Percentiles rank a stretch among this genome's conserved stretches.
phyloP scores from a whole-genome alignment of 1,140 invertebrate genomes.

The Lordiphosa stackelbergi region DNA sequence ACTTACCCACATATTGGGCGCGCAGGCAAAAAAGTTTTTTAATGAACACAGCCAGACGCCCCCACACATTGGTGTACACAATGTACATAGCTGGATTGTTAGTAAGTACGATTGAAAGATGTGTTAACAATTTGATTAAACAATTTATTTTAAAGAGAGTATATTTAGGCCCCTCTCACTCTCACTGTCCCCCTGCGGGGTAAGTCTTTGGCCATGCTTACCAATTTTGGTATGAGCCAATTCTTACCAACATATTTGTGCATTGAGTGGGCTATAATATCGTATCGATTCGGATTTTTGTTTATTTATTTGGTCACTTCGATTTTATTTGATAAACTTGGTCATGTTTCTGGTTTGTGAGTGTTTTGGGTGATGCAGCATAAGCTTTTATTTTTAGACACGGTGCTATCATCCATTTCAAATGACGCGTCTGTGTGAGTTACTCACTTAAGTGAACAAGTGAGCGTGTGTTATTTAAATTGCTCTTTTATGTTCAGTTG shows the following conservation, averaged over 20 bases:
- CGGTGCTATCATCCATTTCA: conserved; percentile 23
- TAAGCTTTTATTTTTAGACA: conserved; percentile 56
- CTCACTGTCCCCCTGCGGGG: conserved; percentile 5
- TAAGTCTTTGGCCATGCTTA: conserved; percentile 41
- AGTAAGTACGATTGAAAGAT: conserved; percentile 15
- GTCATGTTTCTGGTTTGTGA: not conserved
- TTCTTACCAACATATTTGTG: conserved; percentile 10
- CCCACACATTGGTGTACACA: conserved; percentile 6
- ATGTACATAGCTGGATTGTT: conserved; percentile 2
- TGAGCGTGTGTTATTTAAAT: too few species aligned
- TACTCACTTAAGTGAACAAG: too few species aligned
- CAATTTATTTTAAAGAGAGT: conserved; percentile 42
- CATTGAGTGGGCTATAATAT: conserved; percentile 5
- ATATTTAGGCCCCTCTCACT: conserved; percentile 30
- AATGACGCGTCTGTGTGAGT: too few species aligned
- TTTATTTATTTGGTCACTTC: conserved; percentile 9
- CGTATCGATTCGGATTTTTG: conserved; percentile 1
- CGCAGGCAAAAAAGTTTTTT: conserved; percentile 25
- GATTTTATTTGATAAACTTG: conserved; percentile 1
- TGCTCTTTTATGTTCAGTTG: too few species aligned
- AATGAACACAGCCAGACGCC: conserved; percentile 39
- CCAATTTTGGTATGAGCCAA: conserved; percentile 40
- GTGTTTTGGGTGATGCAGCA: conserved; percentile 4
- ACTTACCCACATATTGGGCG: conserved; percentile 29
- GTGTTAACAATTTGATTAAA: conserved; percentile 58